Evolutionary conservation across 2,888 invertebrate genomes (phyloP).

Genomic region (Nephrocerus scutellatus): DNA sequence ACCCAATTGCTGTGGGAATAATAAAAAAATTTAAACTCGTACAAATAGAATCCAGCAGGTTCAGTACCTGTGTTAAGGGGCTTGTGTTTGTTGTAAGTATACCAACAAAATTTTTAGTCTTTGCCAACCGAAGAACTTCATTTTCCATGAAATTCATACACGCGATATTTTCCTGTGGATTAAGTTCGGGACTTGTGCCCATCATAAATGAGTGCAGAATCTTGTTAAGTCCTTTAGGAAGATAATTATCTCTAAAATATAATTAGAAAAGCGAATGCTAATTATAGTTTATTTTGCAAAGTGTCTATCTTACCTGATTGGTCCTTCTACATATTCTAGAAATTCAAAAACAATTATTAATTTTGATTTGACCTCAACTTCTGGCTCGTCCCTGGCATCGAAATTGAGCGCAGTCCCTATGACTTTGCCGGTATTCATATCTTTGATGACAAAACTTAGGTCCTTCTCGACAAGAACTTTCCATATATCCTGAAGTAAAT

Average conservation of each 20-base stretch:
- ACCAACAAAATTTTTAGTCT: constrained; percentile 59
- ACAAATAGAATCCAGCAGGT: constrained; percentile 2
- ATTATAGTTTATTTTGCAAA: background rate
- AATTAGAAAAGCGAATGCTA: background rate
- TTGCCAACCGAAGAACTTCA: constrained; percentile 62
- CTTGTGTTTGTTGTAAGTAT: constrained; percentile 84
- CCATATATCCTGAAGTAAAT: constrained; percentile 57
- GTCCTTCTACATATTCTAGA: constrained; percentile 68
- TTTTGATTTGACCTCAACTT: constrained; percentile 60
- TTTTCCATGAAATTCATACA: constrained; percentile 73
- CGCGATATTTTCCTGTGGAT: constrained; percentile 67
- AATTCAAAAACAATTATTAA: constrained; percentile 69
- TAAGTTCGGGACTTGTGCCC: constrained; percentile 63
- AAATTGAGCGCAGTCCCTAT: constrained; percentile 73
- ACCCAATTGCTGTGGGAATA: constrained; percentile 77
- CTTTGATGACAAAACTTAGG: constrained; percentile 65
- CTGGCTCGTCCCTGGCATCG: constrained; percentile 74
- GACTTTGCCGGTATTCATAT: constrained; percentile 48
- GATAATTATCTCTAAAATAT: constrained; percentile 49
- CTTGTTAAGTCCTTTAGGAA: constrained; percentile 60
- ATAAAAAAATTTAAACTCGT: no score
- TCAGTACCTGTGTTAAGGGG: constrained; percentile 72
- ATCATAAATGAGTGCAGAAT: constrained; percentile 83
- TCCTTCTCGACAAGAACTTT: constrained; percentile 58
- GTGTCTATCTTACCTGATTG: constrained; percentile 53